These are phyloP conservation scores for Brevimyrus niger DNA, from an alignment of 2,113 vertebrate species.

Conservation along the genomic window DNA sequence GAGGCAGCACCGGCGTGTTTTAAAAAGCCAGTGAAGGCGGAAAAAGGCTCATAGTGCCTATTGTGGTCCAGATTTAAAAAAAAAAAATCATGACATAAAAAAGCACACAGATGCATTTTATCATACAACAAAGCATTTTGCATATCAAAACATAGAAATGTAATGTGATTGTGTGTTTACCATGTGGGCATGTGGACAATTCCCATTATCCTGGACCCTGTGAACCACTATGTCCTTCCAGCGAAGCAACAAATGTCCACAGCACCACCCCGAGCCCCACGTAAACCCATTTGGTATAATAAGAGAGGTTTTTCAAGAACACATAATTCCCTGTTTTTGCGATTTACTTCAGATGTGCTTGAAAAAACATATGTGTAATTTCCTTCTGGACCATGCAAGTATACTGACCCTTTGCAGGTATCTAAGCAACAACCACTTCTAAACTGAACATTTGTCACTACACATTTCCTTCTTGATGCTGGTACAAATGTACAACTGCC, in stretches of 20 bases:
- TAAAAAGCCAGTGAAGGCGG: neutral
- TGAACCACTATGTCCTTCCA: neutral
- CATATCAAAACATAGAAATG: neutral
- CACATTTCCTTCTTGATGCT: conserved; percentile 1
- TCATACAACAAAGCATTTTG: neutral
- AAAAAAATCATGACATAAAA: neutral
- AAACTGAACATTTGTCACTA: conserved; percentile 1
- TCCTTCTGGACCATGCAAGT: neutral
- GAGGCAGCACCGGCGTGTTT: neutral
- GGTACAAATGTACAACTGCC: neutral
- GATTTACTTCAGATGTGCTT: neutral
- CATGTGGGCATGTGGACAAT: neutral
- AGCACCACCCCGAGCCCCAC: neutral
- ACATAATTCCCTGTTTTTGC: neutral
- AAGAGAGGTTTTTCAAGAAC: neutral
- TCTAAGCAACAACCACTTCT: neutral
- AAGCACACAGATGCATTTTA: neutral
- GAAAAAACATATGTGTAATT: conserved; percentile 1
- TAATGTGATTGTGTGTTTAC: neutral
- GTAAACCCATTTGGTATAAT: neutral
- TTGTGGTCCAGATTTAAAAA: neutral
- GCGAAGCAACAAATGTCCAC: neutral
- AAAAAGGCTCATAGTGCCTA: neutral
- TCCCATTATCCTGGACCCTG: neutral
- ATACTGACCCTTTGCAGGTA: neutral